phyloP scores from a whole-genome alignment of 2,888 invertebrate genomes.

The Gari tellinella region DNA sequence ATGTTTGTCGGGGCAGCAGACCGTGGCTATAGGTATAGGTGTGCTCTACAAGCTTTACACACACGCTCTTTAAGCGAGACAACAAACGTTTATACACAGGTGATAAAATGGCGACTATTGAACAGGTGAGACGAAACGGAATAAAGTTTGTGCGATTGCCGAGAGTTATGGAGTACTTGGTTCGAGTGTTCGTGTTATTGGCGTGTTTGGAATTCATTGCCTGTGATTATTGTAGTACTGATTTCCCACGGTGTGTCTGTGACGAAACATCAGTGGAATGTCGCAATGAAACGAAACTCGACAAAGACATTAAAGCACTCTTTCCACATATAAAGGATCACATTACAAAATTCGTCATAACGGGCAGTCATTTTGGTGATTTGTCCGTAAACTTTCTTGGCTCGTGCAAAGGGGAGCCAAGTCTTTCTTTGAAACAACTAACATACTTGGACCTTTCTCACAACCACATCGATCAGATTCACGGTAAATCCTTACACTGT shows the following conservation, averaged over 20 bases:
- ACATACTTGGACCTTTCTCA: slow-evolving; percentile 51
- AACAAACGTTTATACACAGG: slow-evolving; percentile 22
- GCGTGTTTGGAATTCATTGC: not conserved
- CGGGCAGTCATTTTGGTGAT: slow-evolving; percentile 55
- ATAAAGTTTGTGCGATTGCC: not conserved
- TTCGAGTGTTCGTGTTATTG: not conserved
- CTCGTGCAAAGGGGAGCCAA: slow-evolving; percentile 41
- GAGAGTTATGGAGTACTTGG: not conserved
- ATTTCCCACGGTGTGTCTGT: slow-evolving; percentile 38
- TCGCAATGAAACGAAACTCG: slow-evolving; percentile 23
- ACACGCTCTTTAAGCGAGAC: not conserved
- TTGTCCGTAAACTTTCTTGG: slow-evolving; percentile 63
- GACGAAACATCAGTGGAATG: slow-evolving; percentile 36
- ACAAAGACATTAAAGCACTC: slow-evolving; percentile 18
- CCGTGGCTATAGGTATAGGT: not conserved
- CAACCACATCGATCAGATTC: slow-evolving; percentile 59
- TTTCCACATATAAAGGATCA: slow-evolving; percentile 40
- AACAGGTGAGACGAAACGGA: slow-evolving; percentile 33
- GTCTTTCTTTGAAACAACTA: slow-evolving; percentile 30
- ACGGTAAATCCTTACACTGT: slow-evolving; percentile 69
- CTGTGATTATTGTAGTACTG: not conserved
- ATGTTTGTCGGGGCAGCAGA: not conserved
- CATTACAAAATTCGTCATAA: slow-evolving; percentile 45
- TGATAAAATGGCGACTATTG: slow-evolving; percentile 38
- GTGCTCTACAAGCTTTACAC: not conserved